Evolutionary conservation across 2,797 vertebrate species (phyloP).

Genomic region (Cuculus canorus): DNA sequence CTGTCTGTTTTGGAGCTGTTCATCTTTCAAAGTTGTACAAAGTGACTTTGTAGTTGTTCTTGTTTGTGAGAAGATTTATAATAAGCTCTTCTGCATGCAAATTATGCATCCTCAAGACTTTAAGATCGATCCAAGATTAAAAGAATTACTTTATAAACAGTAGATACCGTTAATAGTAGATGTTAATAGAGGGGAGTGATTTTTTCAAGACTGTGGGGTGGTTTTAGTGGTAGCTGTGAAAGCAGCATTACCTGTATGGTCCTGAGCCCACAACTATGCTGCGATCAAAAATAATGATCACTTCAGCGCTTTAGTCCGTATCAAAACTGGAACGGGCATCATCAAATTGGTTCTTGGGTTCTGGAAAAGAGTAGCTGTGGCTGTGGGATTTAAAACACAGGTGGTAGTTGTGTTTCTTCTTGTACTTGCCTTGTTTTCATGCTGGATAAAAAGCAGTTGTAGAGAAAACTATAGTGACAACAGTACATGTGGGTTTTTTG

Average conservation of each 20-base stretch:
- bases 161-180: background rate
- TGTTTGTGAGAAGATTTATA: background rate
- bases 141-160: background rate
- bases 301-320: fast-evolving
- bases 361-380: background rate
- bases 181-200: background rate
- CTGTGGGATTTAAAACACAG: background rate
- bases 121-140: background rate
- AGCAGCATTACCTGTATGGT: background rate
- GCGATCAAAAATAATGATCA: background rate
- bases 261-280: too few relatives aligned
- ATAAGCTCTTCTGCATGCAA: background rate
- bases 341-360: background rate
- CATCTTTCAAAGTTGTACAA: background rate
- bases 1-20: background rate
- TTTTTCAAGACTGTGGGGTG: background rate
- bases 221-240: background rate
- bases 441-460: background rate
- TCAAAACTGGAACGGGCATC: background rate
- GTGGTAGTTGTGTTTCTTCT: fast-evolving
- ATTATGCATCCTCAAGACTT: background rate
- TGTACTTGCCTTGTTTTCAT: fast-evolving
- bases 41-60: slow-evolving; percentile 13
- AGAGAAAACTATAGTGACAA: background rate
- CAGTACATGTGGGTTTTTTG: background rate